phyloP scores from a whole-genome alignment of 2,888 invertebrate genomes.

The Limnephilus lunatus region DNA sequence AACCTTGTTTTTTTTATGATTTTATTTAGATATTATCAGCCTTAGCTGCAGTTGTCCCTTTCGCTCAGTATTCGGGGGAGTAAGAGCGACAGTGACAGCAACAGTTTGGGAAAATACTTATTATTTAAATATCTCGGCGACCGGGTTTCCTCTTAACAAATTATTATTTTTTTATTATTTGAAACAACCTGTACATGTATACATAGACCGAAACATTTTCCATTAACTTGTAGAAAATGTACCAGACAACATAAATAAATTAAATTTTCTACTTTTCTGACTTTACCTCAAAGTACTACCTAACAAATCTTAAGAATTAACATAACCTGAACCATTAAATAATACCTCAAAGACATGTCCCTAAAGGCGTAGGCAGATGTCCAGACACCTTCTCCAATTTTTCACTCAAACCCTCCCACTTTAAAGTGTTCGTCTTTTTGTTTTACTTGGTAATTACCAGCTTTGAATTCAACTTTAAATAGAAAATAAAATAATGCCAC shows the following conservation, averaged over 20 bases:
- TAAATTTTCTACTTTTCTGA: background rate
- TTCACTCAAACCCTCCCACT: background rate
- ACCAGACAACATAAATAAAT: background rate
- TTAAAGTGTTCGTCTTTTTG: background rate
- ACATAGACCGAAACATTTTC: background rate
- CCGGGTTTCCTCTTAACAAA: no score
- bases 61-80: no score
- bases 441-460: background rate
- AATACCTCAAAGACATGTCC: background rate
- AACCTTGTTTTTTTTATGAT: no score
- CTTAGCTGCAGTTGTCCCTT: no score
- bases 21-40: no score
- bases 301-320: background rate
- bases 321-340: background rate
- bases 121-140: no score
- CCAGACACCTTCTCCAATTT: background rate
- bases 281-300: background rate
- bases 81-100: no score
- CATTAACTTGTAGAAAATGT: background rate
- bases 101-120: no score
- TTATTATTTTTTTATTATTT: background rate
- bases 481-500: background rate
- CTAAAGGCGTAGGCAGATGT: background rate
- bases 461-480: background rate
- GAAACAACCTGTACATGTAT: background rate